Percentiles rank a stretch among this genome's conserved stretches.
phyloP scores from a whole-genome alignment of 2,113 vertebrate species.

The Pionites leucogaster region DNA sequence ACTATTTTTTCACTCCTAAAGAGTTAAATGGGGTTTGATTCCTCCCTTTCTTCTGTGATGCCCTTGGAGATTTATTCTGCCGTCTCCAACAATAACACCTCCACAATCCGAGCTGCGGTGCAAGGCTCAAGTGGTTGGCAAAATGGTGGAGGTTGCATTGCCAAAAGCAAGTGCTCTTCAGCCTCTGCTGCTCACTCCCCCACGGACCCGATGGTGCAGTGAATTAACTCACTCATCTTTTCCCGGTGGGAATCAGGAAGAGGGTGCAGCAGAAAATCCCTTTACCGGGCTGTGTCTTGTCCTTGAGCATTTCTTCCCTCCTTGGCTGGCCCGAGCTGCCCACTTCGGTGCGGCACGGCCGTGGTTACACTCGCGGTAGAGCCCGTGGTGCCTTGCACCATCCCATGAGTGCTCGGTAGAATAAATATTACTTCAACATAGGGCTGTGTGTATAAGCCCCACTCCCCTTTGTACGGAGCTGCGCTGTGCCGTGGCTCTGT shows the following conservation, averaged over 20 bases:
- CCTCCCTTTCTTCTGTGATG: neutral
- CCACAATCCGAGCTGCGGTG: neutral
- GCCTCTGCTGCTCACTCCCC: rapidly evolving
- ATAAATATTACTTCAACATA: neutral
- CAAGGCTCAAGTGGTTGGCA: neutral
- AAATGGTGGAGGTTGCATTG: rapidly evolving
- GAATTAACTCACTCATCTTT: neutral
- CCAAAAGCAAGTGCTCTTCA: neutral
- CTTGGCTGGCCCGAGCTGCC: neutral
- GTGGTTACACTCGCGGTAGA: rapidly evolving
- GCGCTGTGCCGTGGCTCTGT: rapidly evolving
- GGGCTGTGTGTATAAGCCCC: neutral
- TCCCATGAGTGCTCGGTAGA: rapidly evolving
- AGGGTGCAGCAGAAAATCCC: neutral
- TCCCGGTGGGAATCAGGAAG: neutral
- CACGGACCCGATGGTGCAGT: rapidly evolving
- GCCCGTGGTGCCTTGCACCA: rapidly evolving
- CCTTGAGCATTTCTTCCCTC: neutral
- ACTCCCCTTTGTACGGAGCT: neutral
- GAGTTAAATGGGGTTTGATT: neutral
- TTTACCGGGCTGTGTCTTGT: neutral
- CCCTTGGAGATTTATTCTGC: neutral
- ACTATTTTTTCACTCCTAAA: neutral
- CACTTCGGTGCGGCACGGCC: rapidly evolving
- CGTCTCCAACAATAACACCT: neutral